Evolutionary conservation across 2,888 invertebrate genomes (phyloP), one percentile per base, ranked within the genome.

Genomic region (Eulithis prunata): DNA sequence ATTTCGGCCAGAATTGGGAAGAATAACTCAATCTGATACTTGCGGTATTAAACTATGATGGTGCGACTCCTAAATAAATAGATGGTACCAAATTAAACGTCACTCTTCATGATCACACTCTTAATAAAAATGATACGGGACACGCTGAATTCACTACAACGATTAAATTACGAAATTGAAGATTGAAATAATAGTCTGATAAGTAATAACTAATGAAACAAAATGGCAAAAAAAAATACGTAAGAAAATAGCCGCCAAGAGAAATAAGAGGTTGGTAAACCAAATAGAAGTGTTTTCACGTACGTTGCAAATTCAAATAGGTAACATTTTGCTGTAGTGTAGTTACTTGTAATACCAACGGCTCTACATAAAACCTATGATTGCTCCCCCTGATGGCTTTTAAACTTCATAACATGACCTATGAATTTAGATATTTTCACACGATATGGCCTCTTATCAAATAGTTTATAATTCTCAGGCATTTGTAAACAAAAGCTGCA

Each of bases 111-210:
- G 74, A 82, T 73, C 67, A 71, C 21, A 21, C 21, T 21, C 21
- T 21, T 74, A 82, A 73, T 77, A 65, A 61, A 75, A 73, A 81
- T 83, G 82, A 90, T 91, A 90, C 85, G 90, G 89, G 89, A 88
- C 84, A 86, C 81, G 85, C 79, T 82, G 79, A 82, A 79, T 80
- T 75, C 60, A 77, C 78, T 76, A 77, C 70, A 75, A 78, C 64
- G 68, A 68, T 64, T 60, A 55, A 62, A 59, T 72, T 4, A 32
- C 32, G 6, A 32, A 41, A 8, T 41, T 10, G 41, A 41, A 41
- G 41, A 41, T 41, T 11, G 41, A 3, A 41, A 3, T 32, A 32
- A 32, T 32, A 32, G 32, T 32, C 0, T 32, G 4, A 32, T 3
- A 32, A 32, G 32, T 32, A n/a, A n/a, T n/a, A n/a, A 32, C 5